A percentile compares a stretch with the other conserved stretches of the same genome.
These are phyloP conservation scores for Diloba caeruleocephala DNA, from an alignment of 2,888 invertebrate species.

Conservation along the genomic window DNA sequence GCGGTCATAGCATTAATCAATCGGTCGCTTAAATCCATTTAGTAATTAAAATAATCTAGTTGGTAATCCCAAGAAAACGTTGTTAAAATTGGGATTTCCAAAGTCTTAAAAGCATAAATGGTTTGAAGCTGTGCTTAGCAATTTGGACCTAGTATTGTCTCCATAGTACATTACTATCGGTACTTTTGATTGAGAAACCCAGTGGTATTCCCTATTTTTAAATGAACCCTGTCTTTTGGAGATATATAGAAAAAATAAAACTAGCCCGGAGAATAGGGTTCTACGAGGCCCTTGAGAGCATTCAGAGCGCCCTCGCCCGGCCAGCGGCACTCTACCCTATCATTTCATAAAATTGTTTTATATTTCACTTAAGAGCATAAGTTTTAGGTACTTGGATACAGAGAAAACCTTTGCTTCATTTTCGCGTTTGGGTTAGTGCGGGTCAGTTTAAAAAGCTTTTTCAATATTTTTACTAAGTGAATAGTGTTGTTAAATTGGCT, in stretches of 20 bases:
- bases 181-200: constrained; percentile 1
- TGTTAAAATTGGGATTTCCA: constrained; percentile 2
- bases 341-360: constrained; percentile 68
- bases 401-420: constrained; percentile 19
- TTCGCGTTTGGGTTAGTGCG: too few species aligned
- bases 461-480: not conserved
- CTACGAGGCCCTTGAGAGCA: constrained; percentile 62
- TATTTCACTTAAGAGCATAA: constrained; percentile 61
- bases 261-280: constrained; percentile 48
- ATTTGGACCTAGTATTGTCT: too few species aligned
- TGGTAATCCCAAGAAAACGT: too few species aligned
- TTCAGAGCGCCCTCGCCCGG: constrained; percentile 42
- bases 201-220: constrained; percentile 21
- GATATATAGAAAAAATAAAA: constrained; percentile 27
- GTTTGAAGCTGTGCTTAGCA: too few species aligned
- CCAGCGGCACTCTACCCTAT: constrained; percentile 33
- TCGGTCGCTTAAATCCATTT: too few species aligned
- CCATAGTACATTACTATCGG: not conserved
- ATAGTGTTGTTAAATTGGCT: too few species aligned
- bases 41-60: too few species aligned
- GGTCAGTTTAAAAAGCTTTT: not conserved
- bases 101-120: not conserved
- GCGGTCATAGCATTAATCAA: too few species aligned
- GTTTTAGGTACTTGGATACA: constrained; percentile 14
- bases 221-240: constrained; percentile 36